A percentile compares a stretch with the other conserved stretches of the same genome.
Conservation (phyloP, 2,113 vertebrate species). For the Falcunculus frontatus region DNA sequence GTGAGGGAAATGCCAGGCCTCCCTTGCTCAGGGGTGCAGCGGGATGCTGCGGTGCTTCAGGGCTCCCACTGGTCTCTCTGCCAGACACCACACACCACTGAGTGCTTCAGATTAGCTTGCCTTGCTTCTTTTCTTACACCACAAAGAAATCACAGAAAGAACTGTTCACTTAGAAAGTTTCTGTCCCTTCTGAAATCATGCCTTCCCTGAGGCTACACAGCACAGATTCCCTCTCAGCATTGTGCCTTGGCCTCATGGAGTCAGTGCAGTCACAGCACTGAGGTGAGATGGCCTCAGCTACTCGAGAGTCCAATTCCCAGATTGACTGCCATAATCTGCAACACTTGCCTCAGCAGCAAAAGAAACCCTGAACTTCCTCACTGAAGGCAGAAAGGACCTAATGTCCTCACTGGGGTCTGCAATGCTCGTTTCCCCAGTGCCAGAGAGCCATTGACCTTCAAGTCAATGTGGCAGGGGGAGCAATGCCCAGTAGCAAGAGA, state of each 20-base stretch:
- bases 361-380: background rate
- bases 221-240: fast-evolving
- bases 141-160: fast-evolving
- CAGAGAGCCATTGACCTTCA: background rate
- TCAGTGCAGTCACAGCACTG: background rate
- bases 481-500: background rate
- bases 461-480: background rate
- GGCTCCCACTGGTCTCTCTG: background rate
- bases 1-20: background rate
- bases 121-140: background rate
- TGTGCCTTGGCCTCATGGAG: background rate
- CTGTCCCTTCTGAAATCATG: background rate
- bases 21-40: background rate
- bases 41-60: fast-evolving
- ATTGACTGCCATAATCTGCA: fast-evolving
- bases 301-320: fast-evolving
- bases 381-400: background rate
- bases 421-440: fast-evolving
- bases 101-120: background rate
- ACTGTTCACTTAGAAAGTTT: background rate
- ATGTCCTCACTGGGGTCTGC: background rate
- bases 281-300: background rate
- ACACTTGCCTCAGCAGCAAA: background rate
- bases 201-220: background rate
- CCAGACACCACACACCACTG: background rate